Evolutionary conservation across 2,797 vertebrate genomes (phyloP), one percentile per base, ranked within the genome.

Genomic region (Muscicapa comitata): DNA sequence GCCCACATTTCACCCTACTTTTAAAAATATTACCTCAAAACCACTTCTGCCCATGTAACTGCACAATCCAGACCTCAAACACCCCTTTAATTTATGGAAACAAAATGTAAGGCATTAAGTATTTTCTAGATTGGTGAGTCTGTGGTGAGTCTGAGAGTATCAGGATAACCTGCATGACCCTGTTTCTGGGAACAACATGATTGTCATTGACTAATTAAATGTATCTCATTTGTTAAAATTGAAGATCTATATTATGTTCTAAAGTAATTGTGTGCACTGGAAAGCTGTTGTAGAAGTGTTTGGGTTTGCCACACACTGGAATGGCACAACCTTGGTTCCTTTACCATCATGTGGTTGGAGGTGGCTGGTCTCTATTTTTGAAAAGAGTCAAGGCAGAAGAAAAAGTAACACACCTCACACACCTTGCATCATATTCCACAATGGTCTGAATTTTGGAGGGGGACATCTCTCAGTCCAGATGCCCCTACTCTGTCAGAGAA

Each of bases 251-350:
- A 45, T 77, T 11, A n/a, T 50, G 17, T 54, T 24, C 28, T 58
- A 55, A 83, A 74, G 47, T 61, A 71, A 72, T 65, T 94, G 42
- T 81, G 47, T 37, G 45, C 35, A 2, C 29, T 48, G 61, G 19
- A 74, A 63, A 68, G 42, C 42, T 77, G 12, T 12, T 71, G 35
- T 19, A 47, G 23, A 66, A 78, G 23, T 67, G 31, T 35, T 75
- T n/a, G n/a, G 3, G 9, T 31, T 87, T 57, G n/a, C 48, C 53
- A 42, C 2, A 0, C 0, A 0, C 48, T 35, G 24, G 28, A 23
- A 13, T 43, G 35, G 28, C 71, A 4, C 13, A 80, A 12, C 12
- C 3, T 1, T 25, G 5, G 21, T 55, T 33, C 35, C 33, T 82
- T 70, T 67, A 16, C 15, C 42, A 37, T 31, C 9, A 0, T 5